phyloP scores from a whole-genome alignment of 2,888 invertebrate species.

The Drosophila subsilvestris region DNA sequence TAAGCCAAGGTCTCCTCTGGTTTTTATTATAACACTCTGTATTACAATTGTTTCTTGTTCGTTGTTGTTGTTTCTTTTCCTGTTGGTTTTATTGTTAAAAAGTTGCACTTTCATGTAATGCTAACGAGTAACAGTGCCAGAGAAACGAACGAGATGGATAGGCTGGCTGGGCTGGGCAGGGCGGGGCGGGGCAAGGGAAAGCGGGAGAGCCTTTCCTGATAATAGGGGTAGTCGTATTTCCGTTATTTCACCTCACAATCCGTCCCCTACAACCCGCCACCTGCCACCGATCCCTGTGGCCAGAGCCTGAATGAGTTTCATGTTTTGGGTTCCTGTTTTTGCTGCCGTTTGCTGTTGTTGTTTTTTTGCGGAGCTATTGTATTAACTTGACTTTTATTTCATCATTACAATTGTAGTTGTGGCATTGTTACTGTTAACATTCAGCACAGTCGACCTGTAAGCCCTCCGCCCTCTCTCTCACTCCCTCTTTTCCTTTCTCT shows the following conservation, averaged over 20 bases:
- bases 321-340: constrained; percentile 57
- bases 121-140: constrained; percentile 59
- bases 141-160: constrained; percentile 19
- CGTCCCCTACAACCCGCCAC: background rate
- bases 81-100: constrained; percentile 56
- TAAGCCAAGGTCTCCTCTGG: background rate
- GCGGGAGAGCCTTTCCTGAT: constrained; percentile 45
- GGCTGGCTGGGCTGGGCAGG: background rate
- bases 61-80: constrained; percentile 20
- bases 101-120: constrained; percentile 76
- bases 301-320: constrained; percentile 46
- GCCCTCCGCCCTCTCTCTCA: background rate
- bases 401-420: constrained; percentile 70
- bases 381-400: constrained; percentile 77
- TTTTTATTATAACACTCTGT: constrained; percentile 72
- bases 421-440: constrained; percentile 75
- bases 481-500: background rate
- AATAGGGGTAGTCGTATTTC: constrained; percentile 71
- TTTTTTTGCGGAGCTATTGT: constrained; percentile 59
- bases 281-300: background rate
- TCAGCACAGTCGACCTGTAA: constrained; percentile 53
- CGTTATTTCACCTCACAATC: constrained; percentile 47
- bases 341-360: constrained; percentile 55
- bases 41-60: constrained; percentile 57
- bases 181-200: constrained; percentile 6